Percentiles rank a stretch among this genome's conserved stretches.
Evolutionary conservation across 2,888 invertebrate genomes (phyloP).

Genomic region (Drosophila bunnanda): DNA sequence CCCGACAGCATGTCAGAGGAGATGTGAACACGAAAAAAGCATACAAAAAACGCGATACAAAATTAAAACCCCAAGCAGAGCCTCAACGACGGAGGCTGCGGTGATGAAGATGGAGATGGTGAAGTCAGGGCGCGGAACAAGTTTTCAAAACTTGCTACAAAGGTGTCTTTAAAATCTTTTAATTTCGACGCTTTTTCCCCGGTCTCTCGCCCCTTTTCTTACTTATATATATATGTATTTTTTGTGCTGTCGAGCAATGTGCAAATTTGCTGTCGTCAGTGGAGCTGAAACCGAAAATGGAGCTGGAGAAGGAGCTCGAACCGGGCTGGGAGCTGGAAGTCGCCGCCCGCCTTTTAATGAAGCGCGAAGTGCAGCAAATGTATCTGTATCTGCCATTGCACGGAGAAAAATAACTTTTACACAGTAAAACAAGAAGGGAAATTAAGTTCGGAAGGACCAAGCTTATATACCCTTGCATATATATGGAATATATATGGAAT

Average conservation of each 20-base stretch:
- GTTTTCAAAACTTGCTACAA: slow-evolving; percentile 80
- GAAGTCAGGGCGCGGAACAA: slow-evolving; percentile 72
- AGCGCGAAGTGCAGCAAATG: slow-evolving; percentile 84
- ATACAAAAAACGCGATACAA: slow-evolving; percentile 28
- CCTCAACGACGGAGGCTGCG: slow-evolving; percentile 32
- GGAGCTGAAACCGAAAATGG: slow-evolving; percentile 41
- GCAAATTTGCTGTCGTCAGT: slow-evolving; percentile 81
- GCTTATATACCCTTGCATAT: too few relatives aligned
- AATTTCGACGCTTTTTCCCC: slow-evolving; percentile 73
- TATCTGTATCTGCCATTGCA: slow-evolving; percentile 32
- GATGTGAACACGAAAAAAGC: slow-evolving; percentile 45
- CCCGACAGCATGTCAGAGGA: slow-evolving; percentile 60
- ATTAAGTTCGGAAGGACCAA: too few relatives aligned
- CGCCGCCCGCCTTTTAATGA: slow-evolving; percentile 84
- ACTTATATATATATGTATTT: neutral
- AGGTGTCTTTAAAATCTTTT: slow-evolving; percentile 82
- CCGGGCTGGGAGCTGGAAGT: slow-evolving; percentile 48
- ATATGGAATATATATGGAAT: too few relatives aligned
- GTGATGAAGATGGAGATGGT: slow-evolving; percentile 61
- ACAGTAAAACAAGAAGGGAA: too few relatives aligned
- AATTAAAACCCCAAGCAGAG: slow-evolving; percentile 37
- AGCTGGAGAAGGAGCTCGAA: slow-evolving; percentile 40
- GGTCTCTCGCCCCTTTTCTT: slow-evolving; percentile 19
- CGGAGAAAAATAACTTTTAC: slow-evolving; percentile 22
- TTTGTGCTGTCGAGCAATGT: slow-evolving; percentile 56